These are phyloP conservation scores for Eilema griseolum DNA, from an alignment of 2,888 invertebrate species.

Conservation along the genomic window DNA sequence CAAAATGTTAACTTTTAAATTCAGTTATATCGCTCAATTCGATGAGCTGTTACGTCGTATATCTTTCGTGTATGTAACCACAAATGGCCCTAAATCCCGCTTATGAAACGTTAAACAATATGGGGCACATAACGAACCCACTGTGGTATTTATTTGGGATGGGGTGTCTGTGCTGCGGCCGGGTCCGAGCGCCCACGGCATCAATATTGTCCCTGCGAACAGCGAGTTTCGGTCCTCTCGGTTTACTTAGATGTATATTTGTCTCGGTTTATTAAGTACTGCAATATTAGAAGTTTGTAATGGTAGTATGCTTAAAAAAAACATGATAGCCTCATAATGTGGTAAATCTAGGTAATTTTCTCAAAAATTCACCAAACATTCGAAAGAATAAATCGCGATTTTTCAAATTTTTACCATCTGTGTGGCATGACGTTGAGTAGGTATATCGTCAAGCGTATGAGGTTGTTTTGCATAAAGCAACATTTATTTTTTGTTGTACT, in stretches of 20 bases:
- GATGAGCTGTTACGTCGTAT: not conserved
- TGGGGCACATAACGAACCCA: conserved; percentile 50
- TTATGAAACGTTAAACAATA: conserved; percentile 14
- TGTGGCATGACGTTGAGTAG: too few species aligned
- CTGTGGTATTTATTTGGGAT: conserved; percentile 49
- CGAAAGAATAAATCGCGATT: too few species aligned
- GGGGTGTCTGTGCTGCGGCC: conserved; percentile 43
- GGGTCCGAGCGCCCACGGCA: conserved; percentile 63
- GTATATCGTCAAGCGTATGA: too few species aligned
- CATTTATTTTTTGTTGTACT: too few species aligned
- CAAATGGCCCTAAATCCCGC: not conserved
- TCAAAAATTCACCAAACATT: too few species aligned
- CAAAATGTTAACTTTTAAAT: too few species aligned
- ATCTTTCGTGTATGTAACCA: not conserved
- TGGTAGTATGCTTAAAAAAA: not conserved
- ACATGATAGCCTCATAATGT: not conserved
- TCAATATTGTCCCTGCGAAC: conserved; percentile 66
- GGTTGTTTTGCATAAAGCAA: too few species aligned
- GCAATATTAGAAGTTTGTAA: not conserved
- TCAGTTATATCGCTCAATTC: not conserved
- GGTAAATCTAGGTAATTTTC: too few species aligned
- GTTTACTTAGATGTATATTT: not conserved
- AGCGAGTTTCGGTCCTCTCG: not conserved
- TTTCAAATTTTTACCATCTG: too few species aligned
- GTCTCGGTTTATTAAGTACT: not conserved